Conservation (phyloP, 64 coral and sea anemone species). For the Acropora yongei region DNA sequence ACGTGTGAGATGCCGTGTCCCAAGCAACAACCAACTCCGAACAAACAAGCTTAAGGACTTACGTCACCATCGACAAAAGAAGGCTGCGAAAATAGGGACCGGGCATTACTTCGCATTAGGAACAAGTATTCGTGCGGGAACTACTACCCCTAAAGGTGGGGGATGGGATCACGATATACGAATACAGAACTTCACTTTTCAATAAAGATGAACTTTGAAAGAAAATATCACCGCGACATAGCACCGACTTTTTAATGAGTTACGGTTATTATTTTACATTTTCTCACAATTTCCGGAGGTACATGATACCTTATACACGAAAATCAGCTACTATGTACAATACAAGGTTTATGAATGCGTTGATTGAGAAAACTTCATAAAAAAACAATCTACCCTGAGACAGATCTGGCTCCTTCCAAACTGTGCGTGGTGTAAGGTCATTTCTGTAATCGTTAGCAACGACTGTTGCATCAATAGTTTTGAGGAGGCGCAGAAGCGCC, state of each 20-base stretch:
- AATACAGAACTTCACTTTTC: not conserved
- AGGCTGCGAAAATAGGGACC: too few species aligned
- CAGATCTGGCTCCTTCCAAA: too few species aligned
- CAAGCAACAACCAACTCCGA: slow-evolving; percentile 66
- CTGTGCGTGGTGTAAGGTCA: too few species aligned
- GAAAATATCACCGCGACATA: not conserved
- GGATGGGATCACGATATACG: too few species aligned
- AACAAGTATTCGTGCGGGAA: too few species aligned
- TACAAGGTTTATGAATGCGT: slow-evolving; percentile 14
- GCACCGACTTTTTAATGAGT: slow-evolving; percentile 2
- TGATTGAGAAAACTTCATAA: not conserved
- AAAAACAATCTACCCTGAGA: not conserved
- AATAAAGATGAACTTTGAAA: slow-evolving; percentile 1
- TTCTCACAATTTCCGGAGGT: not conserved
- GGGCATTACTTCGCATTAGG: too few species aligned
- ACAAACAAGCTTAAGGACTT: slow-evolving; percentile 58
- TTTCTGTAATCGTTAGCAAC: too few species aligned
- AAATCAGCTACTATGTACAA: slow-evolving; percentile 27
- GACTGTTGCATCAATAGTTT: too few species aligned
- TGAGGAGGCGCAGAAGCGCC: too few species aligned
- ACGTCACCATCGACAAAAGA: too few species aligned
- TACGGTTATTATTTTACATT: slow-evolving; percentile 33
- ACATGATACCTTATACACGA: not conserved
- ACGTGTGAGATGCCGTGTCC: slow-evolving; percentile 39
- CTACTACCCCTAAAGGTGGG: not conserved